Evolutionary conservation across 2,797 vertebrate species (phyloP), one percentile per base, ranked within the genome.

Genomic region (Chelon labrosus): DNA sequence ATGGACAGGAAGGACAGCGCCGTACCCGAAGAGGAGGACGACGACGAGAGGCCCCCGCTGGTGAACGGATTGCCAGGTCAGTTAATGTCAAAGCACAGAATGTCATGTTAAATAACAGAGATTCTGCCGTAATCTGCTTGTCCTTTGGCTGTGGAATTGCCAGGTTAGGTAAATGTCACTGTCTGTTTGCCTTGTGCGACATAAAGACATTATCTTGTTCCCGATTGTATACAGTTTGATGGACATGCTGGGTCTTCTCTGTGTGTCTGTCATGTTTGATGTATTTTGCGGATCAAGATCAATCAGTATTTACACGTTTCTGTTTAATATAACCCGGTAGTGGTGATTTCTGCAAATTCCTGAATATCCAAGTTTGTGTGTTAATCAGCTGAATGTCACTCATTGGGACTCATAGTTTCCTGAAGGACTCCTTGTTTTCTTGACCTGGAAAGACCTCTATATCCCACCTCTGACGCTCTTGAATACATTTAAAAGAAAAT

Each of bases 1-100:
- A 99, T 99, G 98, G 96, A 99, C 65, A 92, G 96, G 79, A 98
- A 96, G 93, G 97, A 99, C 87, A 98, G 97, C 27, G 93, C 93
- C 3, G 95, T 98, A 56, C 98, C 98, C 0, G 98, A 99, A 86
- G 98, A 99, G 76, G 98, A 99, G 37, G 97, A 99, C 1, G 98
- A 99, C 1, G 98, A 99, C 42, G 98, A 99, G 63, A 96, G 93
- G 79, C 92, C 94, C 11, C 85, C 93, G 0, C 84, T 94, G 68
- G 89, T 94, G 86, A 96, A 96, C 7, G 96, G 96, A 75, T 93
- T 95, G 59, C 82, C 95, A 83, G 97, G 97, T 98, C 65, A 90
- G 91, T 90, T 72, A 62, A 80, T 69, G 76, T 75, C 57, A 76
- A 66, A 66, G 35, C 77, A 11, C 52, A 72, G 42, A 12, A 52